phyloP scores from a whole-genome alignment of 2,888 invertebrate species.

The Pherbina coryleti region DNA sequence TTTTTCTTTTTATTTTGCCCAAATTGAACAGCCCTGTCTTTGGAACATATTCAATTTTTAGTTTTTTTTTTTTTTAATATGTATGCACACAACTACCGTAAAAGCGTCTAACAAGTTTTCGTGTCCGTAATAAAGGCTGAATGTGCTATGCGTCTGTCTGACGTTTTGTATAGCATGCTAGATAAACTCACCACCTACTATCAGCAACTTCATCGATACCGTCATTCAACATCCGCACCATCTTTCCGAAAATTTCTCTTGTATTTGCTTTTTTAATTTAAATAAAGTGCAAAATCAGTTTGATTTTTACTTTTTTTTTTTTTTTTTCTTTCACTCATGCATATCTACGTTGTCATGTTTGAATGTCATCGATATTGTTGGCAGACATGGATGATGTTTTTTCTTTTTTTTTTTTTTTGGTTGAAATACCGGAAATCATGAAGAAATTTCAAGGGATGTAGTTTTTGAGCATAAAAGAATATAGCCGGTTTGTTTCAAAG shows the following conservation, averaged over 20 bases:
- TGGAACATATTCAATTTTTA: not conserved
- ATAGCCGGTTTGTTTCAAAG: not conserved
- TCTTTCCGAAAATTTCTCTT: too few relatives aligned
- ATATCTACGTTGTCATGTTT: not conserved
- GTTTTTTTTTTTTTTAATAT: not conserved
- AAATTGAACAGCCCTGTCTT: conserved; percentile 14
- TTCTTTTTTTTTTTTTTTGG: not conserved
- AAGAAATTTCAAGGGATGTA: not conserved
- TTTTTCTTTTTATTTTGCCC: not conserved
- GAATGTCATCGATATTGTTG: conserved; percentile 14
- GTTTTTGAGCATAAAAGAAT: not conserved
- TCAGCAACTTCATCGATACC: not conserved
- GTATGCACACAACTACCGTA: not conserved
- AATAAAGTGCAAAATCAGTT: conserved; percentile 13
- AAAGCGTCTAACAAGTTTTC: not conserved
- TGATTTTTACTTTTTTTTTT: not conserved
- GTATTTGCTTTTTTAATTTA: conserved; percentile 1
- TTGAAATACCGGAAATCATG: conserved; percentile 2
- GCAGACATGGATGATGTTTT: not conserved
- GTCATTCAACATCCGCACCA: not conserved
- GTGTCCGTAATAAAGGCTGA: not conserved
- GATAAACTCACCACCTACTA: not conserved
- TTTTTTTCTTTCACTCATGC: not conserved
- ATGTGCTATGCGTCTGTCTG: not conserved
- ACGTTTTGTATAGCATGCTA: not conserved